Conservation (phyloP, 2,888 invertebrate genomes). For the Myathropa florea region DNA sequence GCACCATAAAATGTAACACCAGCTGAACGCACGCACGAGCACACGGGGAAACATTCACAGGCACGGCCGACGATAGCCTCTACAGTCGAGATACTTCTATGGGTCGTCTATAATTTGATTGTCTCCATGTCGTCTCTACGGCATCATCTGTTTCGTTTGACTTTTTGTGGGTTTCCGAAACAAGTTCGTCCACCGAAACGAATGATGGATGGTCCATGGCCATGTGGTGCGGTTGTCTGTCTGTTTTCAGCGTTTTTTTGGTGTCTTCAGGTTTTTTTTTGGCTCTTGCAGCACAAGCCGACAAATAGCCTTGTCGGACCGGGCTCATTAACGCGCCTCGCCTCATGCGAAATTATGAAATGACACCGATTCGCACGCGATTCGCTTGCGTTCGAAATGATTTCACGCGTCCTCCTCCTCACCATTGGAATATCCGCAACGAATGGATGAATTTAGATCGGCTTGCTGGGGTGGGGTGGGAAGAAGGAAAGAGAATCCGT, state of each 20-base stretch:
- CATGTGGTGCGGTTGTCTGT: constrained; percentile 14
- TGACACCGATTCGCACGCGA: constrained; percentile 50
- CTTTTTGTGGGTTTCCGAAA: constrained; percentile 29
- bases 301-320: constrained; percentile 3
- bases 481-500: background rate
- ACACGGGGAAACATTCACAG: no score
- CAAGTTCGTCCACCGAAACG: constrained; percentile 29
- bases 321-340: constrained; percentile 44
- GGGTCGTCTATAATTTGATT: constrained; percentile 37
- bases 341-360: constrained; percentile 13
- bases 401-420: background rate
- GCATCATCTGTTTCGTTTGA: constrained; percentile 54
- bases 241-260: background rate
- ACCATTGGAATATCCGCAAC: constrained; percentile 1
- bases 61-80: background rate
- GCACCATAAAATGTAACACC: constrained; percentile 54
- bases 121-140: constrained; percentile 50
- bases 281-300: background rate
- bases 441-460: constrained; percentile 40
- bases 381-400: constrained; percentile 8
- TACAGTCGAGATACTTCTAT: background rate
- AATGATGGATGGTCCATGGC: constrained; percentile 57
- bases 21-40: constrained; percentile 43
- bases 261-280: background rate
- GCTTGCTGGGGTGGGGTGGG: background rate